Evolutionary conservation across 2,113 vertebrate species (phyloP).

Genomic region (Sapajus apella): DNA sequence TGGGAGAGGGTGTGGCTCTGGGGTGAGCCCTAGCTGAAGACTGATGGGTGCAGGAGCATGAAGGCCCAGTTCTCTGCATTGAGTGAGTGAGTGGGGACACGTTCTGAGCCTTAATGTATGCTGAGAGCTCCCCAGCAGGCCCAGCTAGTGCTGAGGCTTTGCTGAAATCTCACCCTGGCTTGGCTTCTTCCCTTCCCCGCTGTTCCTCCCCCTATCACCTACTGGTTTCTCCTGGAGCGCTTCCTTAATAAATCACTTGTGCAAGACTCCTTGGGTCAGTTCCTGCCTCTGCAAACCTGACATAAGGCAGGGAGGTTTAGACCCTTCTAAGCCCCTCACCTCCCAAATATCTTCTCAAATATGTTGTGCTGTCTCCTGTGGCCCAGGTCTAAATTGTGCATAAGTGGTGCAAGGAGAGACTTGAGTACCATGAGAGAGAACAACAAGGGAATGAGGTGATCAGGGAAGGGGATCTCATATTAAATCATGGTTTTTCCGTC

Average conservation of each 20-base stretch:
- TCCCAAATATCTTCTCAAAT: neutral
- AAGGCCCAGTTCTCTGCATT: neutral
- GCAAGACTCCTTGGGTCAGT: rapidly evolving
- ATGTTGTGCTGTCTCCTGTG: neutral
- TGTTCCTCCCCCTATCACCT: rapidly evolving
- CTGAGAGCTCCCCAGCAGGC: neutral
- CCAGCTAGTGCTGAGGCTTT: neutral
- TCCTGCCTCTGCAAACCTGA: neutral
- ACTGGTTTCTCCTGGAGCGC: rapidly evolving
- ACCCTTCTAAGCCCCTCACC: rapidly evolving
- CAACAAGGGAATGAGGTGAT: neutral
- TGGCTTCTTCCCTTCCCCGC: neutral
- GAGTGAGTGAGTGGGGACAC: rapidly evolving
- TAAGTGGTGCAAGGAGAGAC: rapidly evolving
- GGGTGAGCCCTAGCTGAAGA: neutral
- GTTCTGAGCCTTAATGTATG: neutral
- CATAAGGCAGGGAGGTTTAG: rapidly evolving
- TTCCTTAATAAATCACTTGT: neutral
- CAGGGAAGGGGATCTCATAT: rapidly evolving
- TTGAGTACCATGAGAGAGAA: neutral
- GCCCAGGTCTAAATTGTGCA: neutral
- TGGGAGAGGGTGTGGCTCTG: neutral
- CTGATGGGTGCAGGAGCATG: rapidly evolving
- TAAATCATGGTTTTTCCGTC: neutral
- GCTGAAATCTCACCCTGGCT: neutral